These are phyloP conservation scores for Esox masquinongy DNA, from an alignment of 2,797 vertebrate species.

Conservation along the genomic window DNA sequence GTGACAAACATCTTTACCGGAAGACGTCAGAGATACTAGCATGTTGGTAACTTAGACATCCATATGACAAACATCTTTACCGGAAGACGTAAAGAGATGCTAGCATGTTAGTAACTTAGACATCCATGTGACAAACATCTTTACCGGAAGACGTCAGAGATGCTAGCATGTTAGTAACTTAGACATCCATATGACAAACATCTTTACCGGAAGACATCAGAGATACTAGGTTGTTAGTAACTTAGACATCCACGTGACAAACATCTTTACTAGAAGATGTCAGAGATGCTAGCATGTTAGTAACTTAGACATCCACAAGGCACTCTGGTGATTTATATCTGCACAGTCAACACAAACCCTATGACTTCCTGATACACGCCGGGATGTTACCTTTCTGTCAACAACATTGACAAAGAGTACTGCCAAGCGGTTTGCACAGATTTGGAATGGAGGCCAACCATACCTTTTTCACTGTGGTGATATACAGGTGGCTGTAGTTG, in stretches of 20 bases:
- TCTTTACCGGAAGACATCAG: too few relatives aligned
- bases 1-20: not conserved
- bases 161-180: too few relatives aligned
- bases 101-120: too few relatives aligned
- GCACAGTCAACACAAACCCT: not conserved
- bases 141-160: too few relatives aligned
- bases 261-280: too few relatives aligned
- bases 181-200: too few relatives aligned
- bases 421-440: not conserved
- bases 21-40: not conserved
- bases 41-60: not conserved
- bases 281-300: too few relatives aligned
- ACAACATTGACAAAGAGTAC: not conserved
- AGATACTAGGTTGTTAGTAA: too few relatives aligned
- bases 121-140: too few relatives aligned
- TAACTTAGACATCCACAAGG: too few relatives aligned
- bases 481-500: constrained; percentile 81
- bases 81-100: too few relatives aligned
- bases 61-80: not conserved
- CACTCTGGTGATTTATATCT: not conserved
- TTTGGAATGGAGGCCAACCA: not conserved
- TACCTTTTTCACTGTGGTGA: constrained; percentile 93
- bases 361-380: not conserved
- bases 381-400: not conserved
- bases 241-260: too few relatives aligned